Percentiles rank a stretch among this genome's conserved stretches.
phyloP scores from a whole-genome alignment of 2,113 vertebrate genomes.

The Pogonocichla stellata region DNA sequence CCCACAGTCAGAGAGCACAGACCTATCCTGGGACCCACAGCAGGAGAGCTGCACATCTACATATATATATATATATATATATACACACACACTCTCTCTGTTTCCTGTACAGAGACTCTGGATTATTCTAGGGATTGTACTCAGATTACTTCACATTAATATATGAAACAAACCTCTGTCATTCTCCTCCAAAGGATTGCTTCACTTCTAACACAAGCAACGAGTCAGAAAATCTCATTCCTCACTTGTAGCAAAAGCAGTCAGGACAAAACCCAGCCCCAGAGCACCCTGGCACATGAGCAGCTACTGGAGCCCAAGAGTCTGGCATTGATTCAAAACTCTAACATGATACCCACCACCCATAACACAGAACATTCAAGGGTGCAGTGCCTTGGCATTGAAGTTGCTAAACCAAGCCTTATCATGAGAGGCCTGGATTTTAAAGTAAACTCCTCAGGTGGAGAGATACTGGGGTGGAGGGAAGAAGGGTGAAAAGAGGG shows the following conservation, averaged over 20 bases:
- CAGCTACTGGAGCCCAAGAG: rapidly evolving
- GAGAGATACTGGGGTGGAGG: rapidly evolving
- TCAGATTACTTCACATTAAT: neutral
- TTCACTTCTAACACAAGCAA: neutral
- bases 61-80: too few species aligned
- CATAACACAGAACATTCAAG: neutral
- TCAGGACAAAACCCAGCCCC: neutral
- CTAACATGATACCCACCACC: neutral
- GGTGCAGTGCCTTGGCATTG: neutral
- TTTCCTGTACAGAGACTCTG: neutral
- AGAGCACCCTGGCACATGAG: neutral
- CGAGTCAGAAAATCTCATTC: neutral
- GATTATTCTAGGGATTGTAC: neutral
- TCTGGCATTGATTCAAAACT: rapidly evolving
- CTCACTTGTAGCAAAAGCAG: neutral
- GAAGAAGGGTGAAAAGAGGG: neutral
- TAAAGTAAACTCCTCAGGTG: neutral
- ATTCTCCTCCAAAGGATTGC: neutral
- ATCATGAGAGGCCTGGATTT: neutral
- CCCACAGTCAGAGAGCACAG: neutral
- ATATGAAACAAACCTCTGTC: neutral
- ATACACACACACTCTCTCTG: neutral
- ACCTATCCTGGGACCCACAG: neutral
- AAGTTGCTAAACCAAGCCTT: neutral
- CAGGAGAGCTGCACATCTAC: rapidly evolving